Percentiles rank a stretch among this genome's conserved stretches.
Conservation (phyloP, 2,113 vertebrate species). For the Tragelaphus imberbis region DNA sequence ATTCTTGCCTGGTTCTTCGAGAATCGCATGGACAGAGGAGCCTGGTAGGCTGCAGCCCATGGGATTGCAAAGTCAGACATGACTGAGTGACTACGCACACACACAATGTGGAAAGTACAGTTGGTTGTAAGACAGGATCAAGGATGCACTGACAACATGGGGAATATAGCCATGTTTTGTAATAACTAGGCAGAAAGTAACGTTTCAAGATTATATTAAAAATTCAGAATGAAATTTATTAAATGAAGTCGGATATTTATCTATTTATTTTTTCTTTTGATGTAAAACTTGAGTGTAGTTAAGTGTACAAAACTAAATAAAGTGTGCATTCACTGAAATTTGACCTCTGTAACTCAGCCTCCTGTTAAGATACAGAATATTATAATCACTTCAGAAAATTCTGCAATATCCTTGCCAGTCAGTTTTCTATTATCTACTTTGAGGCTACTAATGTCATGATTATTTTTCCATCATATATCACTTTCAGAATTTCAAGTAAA, state of each 20-base stretch:
- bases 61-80: not conserved
- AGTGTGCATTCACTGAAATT: not conserved
- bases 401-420: not conserved
- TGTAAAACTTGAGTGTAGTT: not conserved
- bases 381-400: not conserved
- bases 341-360: not conserved
- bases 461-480: not conserved
- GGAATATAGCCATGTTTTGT: not conserved
- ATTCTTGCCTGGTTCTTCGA: not conserved
- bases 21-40: not conserved
- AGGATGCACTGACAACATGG: not conserved
- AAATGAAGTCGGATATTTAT: not conserved
- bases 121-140: not conserved
- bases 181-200: not conserved
- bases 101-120: not conserved
- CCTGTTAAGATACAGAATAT: not conserved
- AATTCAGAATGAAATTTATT: not conserved
- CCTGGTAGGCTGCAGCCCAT: not conserved
- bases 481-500: not conserved
- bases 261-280: not conserved
- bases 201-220: not conserved
- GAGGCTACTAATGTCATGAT: not conserved
- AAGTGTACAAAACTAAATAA: not conserved
- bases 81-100: rapidly evolving
- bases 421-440: not conserved